These are phyloP conservation scores for Cyprinus carpio DNA, from an alignment of 2,113 vertebrate genomes.

Conservation along the genomic window DNA sequence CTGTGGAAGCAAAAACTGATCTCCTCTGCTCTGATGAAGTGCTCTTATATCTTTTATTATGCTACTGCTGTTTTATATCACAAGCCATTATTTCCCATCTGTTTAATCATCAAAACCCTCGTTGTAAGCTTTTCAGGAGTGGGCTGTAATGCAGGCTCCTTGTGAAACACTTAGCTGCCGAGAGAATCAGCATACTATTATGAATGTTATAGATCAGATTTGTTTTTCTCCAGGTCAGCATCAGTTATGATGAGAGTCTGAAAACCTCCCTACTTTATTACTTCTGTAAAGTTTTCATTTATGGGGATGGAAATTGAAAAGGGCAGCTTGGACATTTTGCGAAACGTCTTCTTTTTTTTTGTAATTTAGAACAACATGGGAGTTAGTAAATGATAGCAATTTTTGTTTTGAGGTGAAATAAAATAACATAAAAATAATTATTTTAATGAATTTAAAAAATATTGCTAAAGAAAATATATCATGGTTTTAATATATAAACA, in stretches of 20 bases:
- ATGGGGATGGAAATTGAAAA: not conserved
- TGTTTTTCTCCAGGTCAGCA: not conserved
- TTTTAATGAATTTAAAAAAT: not conserved
- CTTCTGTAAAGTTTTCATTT: not conserved
- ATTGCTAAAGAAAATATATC: not conserved
- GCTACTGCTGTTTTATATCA: conserved; percentile 33
- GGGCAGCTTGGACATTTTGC: not conserved
- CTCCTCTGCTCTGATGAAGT: conserved; percentile 34
- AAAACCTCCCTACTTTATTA: not conserved
- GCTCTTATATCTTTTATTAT: conserved; percentile 47
- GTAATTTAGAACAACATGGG: not conserved
- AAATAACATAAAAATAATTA: too few relatives aligned
- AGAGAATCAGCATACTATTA: not conserved
- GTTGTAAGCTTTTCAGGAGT: conserved; percentile 1
- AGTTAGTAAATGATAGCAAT: not conserved
- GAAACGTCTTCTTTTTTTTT: not conserved
- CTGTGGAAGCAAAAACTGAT: not conserved
- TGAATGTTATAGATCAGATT: conserved; percentile 24
- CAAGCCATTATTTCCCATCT: conserved; percentile 43
- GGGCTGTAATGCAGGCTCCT: conserved; percentile 6
- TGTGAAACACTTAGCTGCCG: conserved; percentile 1
- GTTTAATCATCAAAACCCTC: conserved; percentile 35
- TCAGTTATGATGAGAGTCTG: not conserved
- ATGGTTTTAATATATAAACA: not conserved
- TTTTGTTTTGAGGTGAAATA: not conserved